Conservation (phyloP, 2,113 vertebrate genomes). For the Parotia lawesii region DNA sequence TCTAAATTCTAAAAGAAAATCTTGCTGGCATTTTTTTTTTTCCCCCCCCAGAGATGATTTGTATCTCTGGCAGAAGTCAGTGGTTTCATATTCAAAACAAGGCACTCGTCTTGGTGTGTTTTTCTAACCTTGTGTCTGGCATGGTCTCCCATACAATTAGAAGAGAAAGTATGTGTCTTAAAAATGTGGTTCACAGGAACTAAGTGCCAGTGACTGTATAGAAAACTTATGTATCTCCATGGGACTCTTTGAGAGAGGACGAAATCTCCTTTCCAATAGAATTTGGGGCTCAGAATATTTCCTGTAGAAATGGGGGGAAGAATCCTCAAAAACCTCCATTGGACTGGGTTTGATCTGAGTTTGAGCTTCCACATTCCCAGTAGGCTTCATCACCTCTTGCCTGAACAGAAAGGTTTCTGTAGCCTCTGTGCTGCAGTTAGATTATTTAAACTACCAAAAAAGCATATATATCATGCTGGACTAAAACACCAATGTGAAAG, state of each 20-base stretch:
- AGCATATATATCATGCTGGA: not conserved
- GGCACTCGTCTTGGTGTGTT: not conserved
- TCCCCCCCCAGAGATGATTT: fast-evolving
- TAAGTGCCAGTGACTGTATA: not conserved
- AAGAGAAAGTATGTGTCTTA: not conserved
- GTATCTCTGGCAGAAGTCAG: not conserved
- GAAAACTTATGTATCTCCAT: fast-evolving
- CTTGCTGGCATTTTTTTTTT: not conserved
- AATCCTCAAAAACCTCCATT: not conserved
- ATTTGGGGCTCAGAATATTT: not conserved
- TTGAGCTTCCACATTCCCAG: not conserved
- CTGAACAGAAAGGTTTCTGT: not conserved
- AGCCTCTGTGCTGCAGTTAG: not conserved
- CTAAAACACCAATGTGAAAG: not conserved
- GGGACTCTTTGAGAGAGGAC: not conserved
- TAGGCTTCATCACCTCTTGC: not conserved
- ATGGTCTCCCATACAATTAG: not conserved
- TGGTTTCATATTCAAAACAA: not conserved
- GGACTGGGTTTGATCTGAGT: not conserved
- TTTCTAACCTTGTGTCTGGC: not conserved
- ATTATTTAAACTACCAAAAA: not conserved
- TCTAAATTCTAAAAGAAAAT: not conserved
- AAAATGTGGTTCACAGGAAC: not conserved
- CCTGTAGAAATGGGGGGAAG: not conserved
- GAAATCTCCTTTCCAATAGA: not conserved